Conservation (phyloP, 2,888 invertebrate genomes). For the Apocheima hispidaria region DNA sequence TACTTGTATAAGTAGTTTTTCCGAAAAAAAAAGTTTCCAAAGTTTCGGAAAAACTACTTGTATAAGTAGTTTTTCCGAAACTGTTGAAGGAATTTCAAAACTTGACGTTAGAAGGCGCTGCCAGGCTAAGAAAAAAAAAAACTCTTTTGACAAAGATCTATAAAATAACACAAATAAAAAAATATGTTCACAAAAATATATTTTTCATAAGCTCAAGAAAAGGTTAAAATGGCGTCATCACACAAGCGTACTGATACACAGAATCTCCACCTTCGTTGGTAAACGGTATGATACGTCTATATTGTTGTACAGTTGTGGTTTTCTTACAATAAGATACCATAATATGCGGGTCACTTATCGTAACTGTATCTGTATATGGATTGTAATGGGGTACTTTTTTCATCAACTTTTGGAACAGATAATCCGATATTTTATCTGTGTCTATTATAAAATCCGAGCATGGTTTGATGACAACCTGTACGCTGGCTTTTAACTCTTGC, state of each 20-base stretch:
- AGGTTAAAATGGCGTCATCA: background rate
- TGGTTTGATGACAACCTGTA: background rate
- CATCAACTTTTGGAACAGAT: background rate
- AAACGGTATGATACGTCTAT: conserved; percentile 1
- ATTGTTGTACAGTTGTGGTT: background rate
- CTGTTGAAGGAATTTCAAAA: no score
- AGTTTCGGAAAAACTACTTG: no score
- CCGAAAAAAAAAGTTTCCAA: no score
- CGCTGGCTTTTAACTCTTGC: background rate
- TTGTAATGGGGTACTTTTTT: background rate
- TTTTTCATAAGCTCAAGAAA: no score
- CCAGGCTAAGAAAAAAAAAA: no score
- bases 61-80: no score
- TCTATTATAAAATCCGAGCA: background rate
- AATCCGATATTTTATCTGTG: background rate
- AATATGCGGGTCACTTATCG: background rate
- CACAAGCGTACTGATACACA: conserved; percentile 5
- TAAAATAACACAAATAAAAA: no score
- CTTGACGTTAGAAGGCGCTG: no score
- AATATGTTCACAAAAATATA: no score
- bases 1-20: no score
- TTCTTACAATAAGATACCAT: background rate
- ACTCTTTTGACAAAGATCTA: no score
- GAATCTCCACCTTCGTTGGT: conserved; percentile 1
- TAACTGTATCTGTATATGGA: background rate